A percentile compares a stretch with the other conserved stretches of the same genome.
These are phyloP conservation scores for Blastomussa wellsi DNA, from an alignment of 92 coral and sea anemone genomes.

Conservation along the genomic window DNA sequence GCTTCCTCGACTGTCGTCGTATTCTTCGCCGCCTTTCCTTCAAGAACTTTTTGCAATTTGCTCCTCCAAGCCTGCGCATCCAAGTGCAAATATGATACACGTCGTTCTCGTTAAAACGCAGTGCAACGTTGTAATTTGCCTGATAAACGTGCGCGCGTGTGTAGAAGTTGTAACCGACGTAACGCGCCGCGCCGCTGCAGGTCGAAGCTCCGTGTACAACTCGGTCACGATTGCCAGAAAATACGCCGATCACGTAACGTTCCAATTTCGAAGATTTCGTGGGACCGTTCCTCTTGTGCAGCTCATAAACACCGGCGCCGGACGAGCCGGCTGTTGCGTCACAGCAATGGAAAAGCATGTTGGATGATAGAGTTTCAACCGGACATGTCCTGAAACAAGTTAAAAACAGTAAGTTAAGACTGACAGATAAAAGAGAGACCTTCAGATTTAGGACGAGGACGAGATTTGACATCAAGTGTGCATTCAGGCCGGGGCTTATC, in stretches of 20 bases:
- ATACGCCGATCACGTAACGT: constrained; percentile 81
- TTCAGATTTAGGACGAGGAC: no score
- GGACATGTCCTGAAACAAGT: constrained; percentile 50
- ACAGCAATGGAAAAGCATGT: constrained; percentile 88
- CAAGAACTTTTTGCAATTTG: constrained; percentile 17
- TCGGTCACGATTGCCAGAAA: constrained; percentile 84
- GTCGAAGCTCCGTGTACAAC: neutral
- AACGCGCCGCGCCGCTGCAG: neutral
- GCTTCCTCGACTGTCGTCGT: constrained; percentile 29
- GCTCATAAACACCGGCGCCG: constrained; percentile 92
- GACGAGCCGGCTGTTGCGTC: constrained; percentile 95
- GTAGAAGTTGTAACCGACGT: no score
- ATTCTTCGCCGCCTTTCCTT: constrained; percentile 34
- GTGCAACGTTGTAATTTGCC: constrained; percentile 84
- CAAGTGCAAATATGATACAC: constrained; percentile 86
- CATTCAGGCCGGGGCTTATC: no score
- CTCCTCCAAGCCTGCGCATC: constrained; percentile 68
- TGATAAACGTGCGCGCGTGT: neutral
- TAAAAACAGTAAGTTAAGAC: neutral
- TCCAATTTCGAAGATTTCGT: constrained; percentile 46
- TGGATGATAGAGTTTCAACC: constrained; percentile 22
- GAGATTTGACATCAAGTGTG: no score
- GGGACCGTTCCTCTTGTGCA: constrained; percentile 36
- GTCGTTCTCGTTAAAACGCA: constrained; percentile 77
- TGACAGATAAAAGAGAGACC: no score